Conservation (phyloP, 2,113 vertebrate species). For the Setophaga petechia region DNA sequence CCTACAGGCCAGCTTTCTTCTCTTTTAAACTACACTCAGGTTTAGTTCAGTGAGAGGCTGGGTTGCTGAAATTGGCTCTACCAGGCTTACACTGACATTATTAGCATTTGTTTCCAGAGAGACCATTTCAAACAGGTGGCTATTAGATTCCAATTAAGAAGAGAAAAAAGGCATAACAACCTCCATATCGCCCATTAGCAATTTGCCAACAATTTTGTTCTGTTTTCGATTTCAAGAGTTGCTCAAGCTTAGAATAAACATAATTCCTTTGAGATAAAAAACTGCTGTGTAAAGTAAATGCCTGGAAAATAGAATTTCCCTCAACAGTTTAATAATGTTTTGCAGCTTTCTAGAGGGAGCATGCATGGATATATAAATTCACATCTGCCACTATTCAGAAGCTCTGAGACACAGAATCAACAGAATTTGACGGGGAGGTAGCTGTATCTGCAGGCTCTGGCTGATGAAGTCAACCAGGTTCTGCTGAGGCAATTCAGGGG, state of each 20-base stretch:
- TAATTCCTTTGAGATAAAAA: constrained; percentile 26
- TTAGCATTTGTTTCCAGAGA: constrained; percentile 24
- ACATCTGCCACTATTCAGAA: background rate
- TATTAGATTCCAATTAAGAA: constrained; percentile 16
- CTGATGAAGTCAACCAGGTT: background rate
- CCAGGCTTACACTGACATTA: background rate
- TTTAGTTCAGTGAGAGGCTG: background rate
- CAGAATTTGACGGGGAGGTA: background rate
- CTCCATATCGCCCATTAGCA: background rate
- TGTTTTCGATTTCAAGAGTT: background rate
- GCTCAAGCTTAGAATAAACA: constrained; percentile 28
- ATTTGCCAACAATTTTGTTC: constrained; percentile 22
- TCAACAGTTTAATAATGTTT: background rate
- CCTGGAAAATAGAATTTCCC: background rate
- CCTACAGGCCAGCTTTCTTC: background rate
- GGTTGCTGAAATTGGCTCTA: constrained; percentile 2
- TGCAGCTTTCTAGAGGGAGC: background rate
- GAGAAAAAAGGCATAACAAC: background rate
- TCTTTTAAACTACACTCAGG: background rate
- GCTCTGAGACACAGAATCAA: background rate
- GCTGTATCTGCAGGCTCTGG: background rate
- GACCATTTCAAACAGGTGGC: constrained; percentile 4
- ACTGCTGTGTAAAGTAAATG: background rate
- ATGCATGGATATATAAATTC: background rate
- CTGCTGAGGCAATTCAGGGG: background rate